These are phyloP conservation scores for Bombyx huttoni DNA, from an alignment of 2,888 invertebrate species.

Conservation along the genomic window DNA sequence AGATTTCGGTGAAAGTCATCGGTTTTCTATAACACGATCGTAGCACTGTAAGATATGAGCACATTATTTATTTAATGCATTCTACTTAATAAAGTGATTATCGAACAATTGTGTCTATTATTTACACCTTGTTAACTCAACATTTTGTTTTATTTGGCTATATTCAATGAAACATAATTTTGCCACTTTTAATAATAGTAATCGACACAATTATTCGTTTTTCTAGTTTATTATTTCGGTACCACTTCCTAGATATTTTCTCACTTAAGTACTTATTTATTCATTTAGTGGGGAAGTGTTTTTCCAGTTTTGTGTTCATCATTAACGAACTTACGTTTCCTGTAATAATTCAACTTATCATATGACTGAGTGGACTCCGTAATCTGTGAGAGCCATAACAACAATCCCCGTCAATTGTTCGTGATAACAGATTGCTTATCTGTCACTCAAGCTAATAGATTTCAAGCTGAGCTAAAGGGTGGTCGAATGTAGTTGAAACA, in stretches of 20 bases:
- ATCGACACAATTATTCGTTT: conserved; percentile 25
- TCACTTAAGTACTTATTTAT: background rate
- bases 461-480: conserved; percentile 6
- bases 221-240: conserved; percentile 2
- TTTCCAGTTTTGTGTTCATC: background rate
- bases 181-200: conserved; percentile 4
- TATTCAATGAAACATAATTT: background rate
- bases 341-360: background rate
- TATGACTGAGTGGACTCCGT: background rate
- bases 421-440: conserved; percentile 16
- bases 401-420: conserved; percentile 14
- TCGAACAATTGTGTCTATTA: conserved; percentile 4
- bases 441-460: conserved; percentile 15
- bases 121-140: background rate
- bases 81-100: background rate
- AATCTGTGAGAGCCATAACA: conserved; percentile 4
- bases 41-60: too few species aligned
- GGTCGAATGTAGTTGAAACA: background rate
- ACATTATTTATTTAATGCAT: too few species aligned
- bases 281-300: background rate
- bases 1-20: too few species aligned
- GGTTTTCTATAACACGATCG: too few species aligned
- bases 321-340: background rate
- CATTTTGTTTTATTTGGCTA: background rate
- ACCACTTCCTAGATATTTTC: background rate